Conservation (phyloP, 2,797 vertebrate species). For the Denticeps clupeoides region DNA sequence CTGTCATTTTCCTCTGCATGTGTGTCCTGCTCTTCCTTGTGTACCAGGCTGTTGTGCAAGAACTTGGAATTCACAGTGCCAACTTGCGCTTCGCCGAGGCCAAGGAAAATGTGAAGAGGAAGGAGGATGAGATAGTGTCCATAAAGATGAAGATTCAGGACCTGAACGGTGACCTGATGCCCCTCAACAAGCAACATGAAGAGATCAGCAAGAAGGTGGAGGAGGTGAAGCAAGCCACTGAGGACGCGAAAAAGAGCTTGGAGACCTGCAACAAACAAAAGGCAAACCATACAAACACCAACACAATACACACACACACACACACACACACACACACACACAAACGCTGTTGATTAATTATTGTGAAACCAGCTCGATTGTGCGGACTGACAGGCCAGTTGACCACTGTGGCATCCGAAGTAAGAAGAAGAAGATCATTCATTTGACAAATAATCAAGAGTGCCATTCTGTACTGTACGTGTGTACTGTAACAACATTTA, state of each 20-base stretch:
- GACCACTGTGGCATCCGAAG: too few relatives aligned
- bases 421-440: too few relatives aligned
- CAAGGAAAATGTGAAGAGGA: slow-evolving; percentile 14
- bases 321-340: background rate
- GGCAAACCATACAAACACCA: slow-evolving; percentile 26
- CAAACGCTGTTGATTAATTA: background rate
- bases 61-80: slow-evolving; percentile 24
- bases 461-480: too few relatives aligned
- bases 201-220: slow-evolving; percentile 27
- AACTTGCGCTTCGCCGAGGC: background rate
- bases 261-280: slow-evolving; percentile 37
- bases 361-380: too few relatives aligned
- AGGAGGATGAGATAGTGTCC: slow-evolving; percentile 32
- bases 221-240: rapidly evolving
- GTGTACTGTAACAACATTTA: too few relatives aligned
- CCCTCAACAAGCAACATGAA: background rate
- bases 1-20: slow-evolving; percentile 20
- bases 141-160: slow-evolving; percentile 27
- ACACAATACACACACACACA: background rate
- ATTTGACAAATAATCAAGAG: too few relatives aligned
- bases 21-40: slow-evolving; percentile 28
- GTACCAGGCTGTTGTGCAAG: slow-evolving; percentile 45
- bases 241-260: background rate
- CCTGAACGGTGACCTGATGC: slow-evolving; percentile 4
- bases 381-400: too few relatives aligned